These are phyloP conservation scores for Charadrius vociferus DNA, from an alignment of 2,113 vertebrate genomes.

Conservation along the genomic window DNA sequence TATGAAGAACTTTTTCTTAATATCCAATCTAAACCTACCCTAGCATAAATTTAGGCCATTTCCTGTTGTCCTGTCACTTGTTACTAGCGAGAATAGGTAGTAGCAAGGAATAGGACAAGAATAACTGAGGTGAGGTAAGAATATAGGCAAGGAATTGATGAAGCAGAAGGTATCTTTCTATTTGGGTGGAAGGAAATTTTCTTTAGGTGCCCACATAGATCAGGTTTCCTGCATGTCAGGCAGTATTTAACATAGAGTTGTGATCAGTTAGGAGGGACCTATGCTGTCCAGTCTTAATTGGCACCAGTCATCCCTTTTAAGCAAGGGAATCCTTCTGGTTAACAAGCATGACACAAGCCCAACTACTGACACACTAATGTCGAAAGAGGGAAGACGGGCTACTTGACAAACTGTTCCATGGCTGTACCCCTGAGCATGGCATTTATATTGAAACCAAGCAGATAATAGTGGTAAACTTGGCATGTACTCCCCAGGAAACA, in stretches of 20 bases:
- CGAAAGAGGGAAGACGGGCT: background rate
- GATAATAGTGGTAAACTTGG: too few relatives aligned
- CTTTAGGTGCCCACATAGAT: too few relatives aligned
- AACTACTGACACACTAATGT: background rate
- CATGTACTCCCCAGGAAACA: background rate
- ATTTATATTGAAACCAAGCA: background rate
- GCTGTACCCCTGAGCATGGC: fast-evolving
- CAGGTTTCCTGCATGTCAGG: background rate
- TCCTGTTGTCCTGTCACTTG: too few relatives aligned
- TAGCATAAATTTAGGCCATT: too few relatives aligned
- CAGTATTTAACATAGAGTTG: background rate
- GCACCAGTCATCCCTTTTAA: background rate
- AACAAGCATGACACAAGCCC: background rate
- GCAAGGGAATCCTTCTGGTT: background rate
- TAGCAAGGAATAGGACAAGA: too few relatives aligned
- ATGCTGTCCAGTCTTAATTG: background rate
- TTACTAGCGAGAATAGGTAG: too few relatives aligned
- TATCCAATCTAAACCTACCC: too few relatives aligned
- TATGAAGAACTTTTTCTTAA: too few relatives aligned
- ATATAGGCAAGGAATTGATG: background rate
- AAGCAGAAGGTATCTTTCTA: background rate
- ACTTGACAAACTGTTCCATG: fast-evolving
- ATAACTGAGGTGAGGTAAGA: background rate
- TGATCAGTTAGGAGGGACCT: background rate
- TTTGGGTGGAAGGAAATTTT: background rate